Evolutionary conservation across 2,113 vertebrate genomes (phyloP), one percentile per base, ranked within the genome.

Genomic region (Solea solea): DNA sequence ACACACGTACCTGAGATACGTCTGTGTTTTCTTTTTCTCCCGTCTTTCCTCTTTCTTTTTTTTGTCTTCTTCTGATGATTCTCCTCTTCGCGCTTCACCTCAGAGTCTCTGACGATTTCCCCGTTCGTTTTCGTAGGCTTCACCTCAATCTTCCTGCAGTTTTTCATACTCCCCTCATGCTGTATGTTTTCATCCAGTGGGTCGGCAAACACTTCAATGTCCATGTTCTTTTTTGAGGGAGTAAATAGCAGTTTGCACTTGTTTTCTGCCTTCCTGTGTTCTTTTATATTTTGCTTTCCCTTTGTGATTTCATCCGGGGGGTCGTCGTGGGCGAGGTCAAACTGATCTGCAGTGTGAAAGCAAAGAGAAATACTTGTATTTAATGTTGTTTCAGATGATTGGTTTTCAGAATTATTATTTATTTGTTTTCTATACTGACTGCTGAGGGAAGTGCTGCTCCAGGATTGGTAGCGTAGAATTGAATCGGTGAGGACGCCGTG

Each of bases 161-260:
- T 45, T 14, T 64, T 67, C 58, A 74, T 7, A 45, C 76, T 81
- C 10, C 74, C 60, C 58, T 93, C 90, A 10, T 85, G 90, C 46
- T 93, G 60, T 28, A 72, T 89, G 63, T 94, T 93, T 77, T 92
- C 92, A 28, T 93, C 94, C 81, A 94, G 42, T 9, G 91, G 86
- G 69, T 34, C 34, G 5, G 34, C 34, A 34, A 34, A 34, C 34
- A 34, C 34, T 34, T 34, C 34, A 6, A 34, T 34, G 3, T 45
- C 12, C 44, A 45, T 13, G 9, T 45, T 45, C 44, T 45, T 13
- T 13, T 45, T 45, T 45, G 9, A 45, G 44, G 44, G 44, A 13
- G 3, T 45, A 8, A 9, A 45, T 13, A 45, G 44, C 44, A 45
- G 12, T 34, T 34, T 34, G 5, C 34, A 34, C 34, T 3, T 10